Evolutionary conservation across 2,888 invertebrate genomes (phyloP), one percentile per base, ranked within the genome.

Genomic region (Perithous albicinctus): DNA sequence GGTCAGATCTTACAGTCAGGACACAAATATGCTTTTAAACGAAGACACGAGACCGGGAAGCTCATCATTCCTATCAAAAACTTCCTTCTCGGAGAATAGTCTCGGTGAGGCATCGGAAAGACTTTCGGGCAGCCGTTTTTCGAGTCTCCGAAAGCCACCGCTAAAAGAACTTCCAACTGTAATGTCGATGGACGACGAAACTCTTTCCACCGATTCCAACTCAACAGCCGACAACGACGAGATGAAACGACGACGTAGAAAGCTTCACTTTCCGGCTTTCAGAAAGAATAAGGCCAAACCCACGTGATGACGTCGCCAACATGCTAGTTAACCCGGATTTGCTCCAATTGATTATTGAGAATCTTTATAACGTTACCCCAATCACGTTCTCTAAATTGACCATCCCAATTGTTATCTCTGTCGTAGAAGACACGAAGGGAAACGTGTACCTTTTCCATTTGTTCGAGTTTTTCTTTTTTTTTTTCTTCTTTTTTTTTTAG

Each of bases 141-240:
- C 67, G 64, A 72, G 82, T 0, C 83, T 82, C 54, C 87, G 88
- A 32, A 87, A 86, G 6, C 41, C 35, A 2, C 59, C 73, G 0
- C 67, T 88, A 4, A 89, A 77, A 74, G 92, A 92, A 43, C 79
- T 92, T 63, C 88, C 91, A 26, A 90, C 90, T 2, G 87, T 92
- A 1, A 87, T 90, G 86, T 90, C 90, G 8, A 85, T 92, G 0
- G 96, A 96, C 85, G 96, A 96, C 83, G 96, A 96, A 86, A 93
- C 94, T 15, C 93, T 94, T 78, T 96, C 96, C 1, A 96, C 96
- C 0, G 96, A 96, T 89, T 96, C 96, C 0, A 93, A 93, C 84
- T 96, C 96, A 0, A 93, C 95, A 4, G 93, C 95, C 88, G 96
- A 96, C 76, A 91, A 92, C 84, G 96, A 96, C 88, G 95, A 94